These are phyloP conservation scores for Lochmaea capreae DNA, from an alignment of 2,888 invertebrate genomes.

Conservation along the genomic window DNA sequence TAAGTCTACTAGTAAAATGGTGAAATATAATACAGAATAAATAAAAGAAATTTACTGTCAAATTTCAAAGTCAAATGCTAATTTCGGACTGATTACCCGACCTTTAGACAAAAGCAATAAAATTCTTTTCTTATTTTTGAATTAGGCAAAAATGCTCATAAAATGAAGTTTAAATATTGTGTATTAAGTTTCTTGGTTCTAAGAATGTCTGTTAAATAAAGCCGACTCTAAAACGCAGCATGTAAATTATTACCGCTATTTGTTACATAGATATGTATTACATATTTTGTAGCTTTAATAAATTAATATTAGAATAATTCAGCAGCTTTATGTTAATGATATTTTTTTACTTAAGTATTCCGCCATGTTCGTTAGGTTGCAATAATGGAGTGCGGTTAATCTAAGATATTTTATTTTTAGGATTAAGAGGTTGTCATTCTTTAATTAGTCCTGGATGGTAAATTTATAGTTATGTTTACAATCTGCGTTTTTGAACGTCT, in stretches of 20 bases:
- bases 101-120: too few relatives aligned
- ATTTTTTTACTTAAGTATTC: not conserved
- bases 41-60: too few relatives aligned
- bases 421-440: conserved; percentile 45
- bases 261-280: not conserved
- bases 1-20: too few relatives aligned
- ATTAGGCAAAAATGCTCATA: not conserved
- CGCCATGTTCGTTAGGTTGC: conserved; percentile 4
- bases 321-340: not conserved
- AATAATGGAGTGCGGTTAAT: conserved; percentile 28
- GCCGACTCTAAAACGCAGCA: not conserved
- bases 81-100: too few relatives aligned
- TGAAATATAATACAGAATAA: too few relatives aligned
- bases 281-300: not conserved
- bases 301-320: not conserved
- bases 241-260: not conserved
- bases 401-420: conserved; percentile 44
- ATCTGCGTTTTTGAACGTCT: conserved; percentile 48
- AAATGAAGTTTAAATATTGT: not conserved
- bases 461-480: conserved; percentile 52
- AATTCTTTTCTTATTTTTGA: too few relatives aligned
- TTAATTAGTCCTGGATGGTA: conserved; percentile 48
- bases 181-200: not conserved
- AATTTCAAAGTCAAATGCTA: too few relatives aligned
- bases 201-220: not conserved